Evolutionary conservation across 2,797 vertebrate species (phyloP).

Genomic region (Siniperca obscura): DNA sequence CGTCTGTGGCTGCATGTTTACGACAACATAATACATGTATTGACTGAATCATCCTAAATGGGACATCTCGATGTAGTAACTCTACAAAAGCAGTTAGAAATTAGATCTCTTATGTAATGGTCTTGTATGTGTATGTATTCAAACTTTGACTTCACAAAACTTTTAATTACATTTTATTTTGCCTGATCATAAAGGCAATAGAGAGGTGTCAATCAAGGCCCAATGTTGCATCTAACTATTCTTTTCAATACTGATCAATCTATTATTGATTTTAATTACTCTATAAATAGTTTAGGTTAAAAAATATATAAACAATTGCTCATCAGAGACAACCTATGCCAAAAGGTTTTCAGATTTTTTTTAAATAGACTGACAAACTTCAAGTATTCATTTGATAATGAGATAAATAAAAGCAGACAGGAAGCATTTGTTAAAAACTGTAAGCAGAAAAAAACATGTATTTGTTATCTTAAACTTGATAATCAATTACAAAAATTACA

Average conservation of each 20-base stretch:
- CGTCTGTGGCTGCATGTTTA: slow-evolving; percentile 26
- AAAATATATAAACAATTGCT: not conserved
- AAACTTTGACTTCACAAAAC: not conserved
- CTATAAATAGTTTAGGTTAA: not conserved
- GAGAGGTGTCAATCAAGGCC: not conserved
- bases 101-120: not conserved
- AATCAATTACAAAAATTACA: not conserved
- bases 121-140: not conserved
- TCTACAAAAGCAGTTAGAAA: not conserved
- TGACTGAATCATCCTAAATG: slow-evolving; percentile 25
- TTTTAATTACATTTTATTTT: not conserved
- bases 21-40: slow-evolving; percentile 31
- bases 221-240: not conserved
- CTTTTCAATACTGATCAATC: not conserved
- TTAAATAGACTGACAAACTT: not conserved
- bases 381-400: not conserved
- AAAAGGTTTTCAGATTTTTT: not conserved
- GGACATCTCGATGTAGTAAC: not conserved
- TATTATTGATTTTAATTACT: not conserved
- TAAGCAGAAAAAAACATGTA: not conserved
- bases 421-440: not conserved
- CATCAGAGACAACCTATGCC: not conserved
- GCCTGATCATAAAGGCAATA: not conserved
- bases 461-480: not conserved
- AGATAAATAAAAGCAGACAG: not conserved